phyloP scores from a whole-genome alignment of 1,140 invertebrate genomes.

The Maniola jurtina region DNA sequence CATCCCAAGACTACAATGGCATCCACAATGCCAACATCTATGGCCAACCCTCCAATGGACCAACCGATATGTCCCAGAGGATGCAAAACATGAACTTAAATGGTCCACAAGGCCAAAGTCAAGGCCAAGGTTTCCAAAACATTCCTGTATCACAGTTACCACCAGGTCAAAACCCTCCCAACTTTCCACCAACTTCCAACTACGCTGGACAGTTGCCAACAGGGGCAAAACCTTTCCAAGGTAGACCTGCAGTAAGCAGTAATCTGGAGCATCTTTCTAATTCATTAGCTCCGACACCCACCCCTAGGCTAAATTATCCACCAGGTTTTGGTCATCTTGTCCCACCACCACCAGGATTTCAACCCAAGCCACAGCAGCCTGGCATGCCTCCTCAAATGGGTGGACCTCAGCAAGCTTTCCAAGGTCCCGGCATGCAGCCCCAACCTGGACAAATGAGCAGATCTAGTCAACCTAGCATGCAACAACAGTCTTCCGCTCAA shows the following conservation, averaged over 20 bases:
- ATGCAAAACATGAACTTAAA: conserved; percentile 72
- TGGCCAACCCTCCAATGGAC: conserved; percentile 53
- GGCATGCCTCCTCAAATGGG: conserved; percentile 38
- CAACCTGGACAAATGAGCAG: conserved; percentile 30
- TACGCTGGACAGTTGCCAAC: conserved; percentile 50
- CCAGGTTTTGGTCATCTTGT: conserved; percentile 33
- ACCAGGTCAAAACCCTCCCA: conserved; percentile 62
- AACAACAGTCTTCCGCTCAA: conserved; percentile 15
- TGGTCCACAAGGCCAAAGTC: conserved; percentile 45
- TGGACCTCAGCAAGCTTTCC: conserved; percentile 24
- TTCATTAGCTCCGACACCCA: conserved; percentile 51
- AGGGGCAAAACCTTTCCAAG: conserved; percentile 47
- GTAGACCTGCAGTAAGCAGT: conserved; percentile 46
- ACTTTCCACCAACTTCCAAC: conserved; percentile 52
- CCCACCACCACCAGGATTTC: neutral
- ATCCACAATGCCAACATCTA: conserved; percentile 68
- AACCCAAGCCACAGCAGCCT: conserved; percentile 20
- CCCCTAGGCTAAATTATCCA: conserved; percentile 38
- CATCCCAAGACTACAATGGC: conserved; percentile 65
- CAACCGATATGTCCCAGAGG: conserved; percentile 64
- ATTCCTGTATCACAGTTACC: conserved; percentile 62
- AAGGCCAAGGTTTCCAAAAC: conserved; percentile 38
- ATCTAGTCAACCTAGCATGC: conserved; percentile 33
- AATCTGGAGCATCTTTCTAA: conserved; percentile 45
- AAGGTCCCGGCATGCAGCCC: conserved; percentile 31